Conservation (phyloP, 2,113 vertebrate species). For the human (Homo sapiens) region DNA sequence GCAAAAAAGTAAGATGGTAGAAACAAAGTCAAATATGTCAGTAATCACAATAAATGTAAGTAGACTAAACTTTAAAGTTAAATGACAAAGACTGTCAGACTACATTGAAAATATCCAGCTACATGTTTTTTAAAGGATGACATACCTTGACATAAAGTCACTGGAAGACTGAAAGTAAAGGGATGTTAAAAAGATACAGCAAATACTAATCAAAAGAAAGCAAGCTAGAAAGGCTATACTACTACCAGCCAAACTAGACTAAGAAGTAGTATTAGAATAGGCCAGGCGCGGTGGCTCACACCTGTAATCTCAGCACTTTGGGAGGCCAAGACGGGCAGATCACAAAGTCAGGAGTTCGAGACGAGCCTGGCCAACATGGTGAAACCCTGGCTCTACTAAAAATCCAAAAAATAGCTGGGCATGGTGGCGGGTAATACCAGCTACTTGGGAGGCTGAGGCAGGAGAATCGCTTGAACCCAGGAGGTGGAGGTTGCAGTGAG, state of each 20-base stretch:
- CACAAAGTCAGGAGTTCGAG: too few species aligned
- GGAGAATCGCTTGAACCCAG: too few species aligned
- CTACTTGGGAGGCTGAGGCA: too few species aligned
- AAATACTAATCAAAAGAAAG: slow-evolving; percentile 28
- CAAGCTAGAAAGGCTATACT: background rate
- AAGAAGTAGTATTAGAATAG: background rate
- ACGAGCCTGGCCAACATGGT: too few species aligned
- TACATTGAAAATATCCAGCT: background rate
- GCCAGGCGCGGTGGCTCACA: too few species aligned
- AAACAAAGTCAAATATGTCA: background rate
- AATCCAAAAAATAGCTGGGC: too few species aligned
- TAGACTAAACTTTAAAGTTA: background rate
- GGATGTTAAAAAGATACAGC: background rate
- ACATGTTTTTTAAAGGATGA: background rate
- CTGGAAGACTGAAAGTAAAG: background rate
- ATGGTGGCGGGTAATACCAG: too few species aligned
- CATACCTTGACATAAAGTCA: background rate
- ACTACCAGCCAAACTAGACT: background rate
- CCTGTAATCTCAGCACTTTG: too few species aligned
- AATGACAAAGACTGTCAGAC: background rate
- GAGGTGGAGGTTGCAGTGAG: too few species aligned
- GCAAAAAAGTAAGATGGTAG: background rate
- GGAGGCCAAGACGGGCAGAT: too few species aligned
- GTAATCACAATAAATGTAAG: background rate
- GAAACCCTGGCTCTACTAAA: too few species aligned